Percentiles rank a stretch among this genome's conserved stretches.
Conservation (phyloP, 2,888 invertebrate genomes). For the Teleiodes luculella region DNA sequence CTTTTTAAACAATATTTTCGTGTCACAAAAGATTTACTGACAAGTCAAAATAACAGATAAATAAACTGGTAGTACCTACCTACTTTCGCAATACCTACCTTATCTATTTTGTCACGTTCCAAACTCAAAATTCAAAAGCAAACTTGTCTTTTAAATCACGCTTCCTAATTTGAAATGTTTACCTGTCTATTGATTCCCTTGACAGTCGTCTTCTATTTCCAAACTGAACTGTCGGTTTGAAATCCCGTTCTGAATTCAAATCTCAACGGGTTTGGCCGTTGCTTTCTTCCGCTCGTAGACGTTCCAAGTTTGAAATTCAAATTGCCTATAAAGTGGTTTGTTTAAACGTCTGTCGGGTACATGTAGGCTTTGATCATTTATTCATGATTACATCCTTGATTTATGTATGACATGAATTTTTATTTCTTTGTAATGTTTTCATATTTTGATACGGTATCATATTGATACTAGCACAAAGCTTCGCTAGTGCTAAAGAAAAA, state of each 20-base stretch:
- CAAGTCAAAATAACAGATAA: neutral
- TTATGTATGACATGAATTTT: no score
- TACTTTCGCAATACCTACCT: neutral
- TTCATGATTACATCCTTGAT: no score
- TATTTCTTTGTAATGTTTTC: no score
- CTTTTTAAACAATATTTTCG: no score
- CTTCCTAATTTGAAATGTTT: neutral
- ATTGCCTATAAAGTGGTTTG: neutral
- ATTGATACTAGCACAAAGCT: no score
- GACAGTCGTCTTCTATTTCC: constrained; percentile 1
- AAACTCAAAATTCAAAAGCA: neutral
- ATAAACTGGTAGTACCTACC: neutral
- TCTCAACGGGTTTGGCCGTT: constrained; percentile 26
- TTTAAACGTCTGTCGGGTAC: neutral
- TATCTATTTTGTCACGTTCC: neutral
- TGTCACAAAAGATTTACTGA: no score
- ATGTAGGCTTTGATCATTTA: neutral
- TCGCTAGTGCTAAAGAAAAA: no score
- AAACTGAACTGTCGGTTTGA: neutral
- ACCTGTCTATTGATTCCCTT: neutral
- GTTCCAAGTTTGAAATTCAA: constrained; percentile 20
- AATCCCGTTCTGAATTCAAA: constrained; percentile 28
- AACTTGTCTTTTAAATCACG: neutral
- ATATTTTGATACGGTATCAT: no score
- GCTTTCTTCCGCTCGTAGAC: constrained; percentile 18